Percentiles rank a stretch among this genome's conserved stretches.
Conservation (phyloP, 2,797 vertebrate species). For the Naso thynnoides region DNA sequence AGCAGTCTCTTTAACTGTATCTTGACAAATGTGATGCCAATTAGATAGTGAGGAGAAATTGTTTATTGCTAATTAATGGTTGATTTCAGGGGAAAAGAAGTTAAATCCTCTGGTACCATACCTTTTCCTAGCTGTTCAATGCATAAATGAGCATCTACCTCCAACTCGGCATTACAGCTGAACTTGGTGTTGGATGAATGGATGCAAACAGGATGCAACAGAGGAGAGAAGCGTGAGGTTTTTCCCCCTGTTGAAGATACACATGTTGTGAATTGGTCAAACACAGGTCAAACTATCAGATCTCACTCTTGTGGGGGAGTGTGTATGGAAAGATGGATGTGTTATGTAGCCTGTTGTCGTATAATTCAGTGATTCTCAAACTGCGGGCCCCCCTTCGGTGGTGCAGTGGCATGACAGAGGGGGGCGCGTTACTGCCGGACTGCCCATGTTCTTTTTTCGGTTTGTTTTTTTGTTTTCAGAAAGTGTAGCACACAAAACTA, state of each 20-base stretch:
- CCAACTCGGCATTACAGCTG: no score
- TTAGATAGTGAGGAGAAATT: constrained; percentile 82
- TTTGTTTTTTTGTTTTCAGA: no score
- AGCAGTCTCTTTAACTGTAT: constrained; percentile 83
- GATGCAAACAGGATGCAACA: background rate
- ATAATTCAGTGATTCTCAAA: no score
- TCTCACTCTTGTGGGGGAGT: background rate
- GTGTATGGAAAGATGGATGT: background rate
- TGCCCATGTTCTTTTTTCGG: no score
- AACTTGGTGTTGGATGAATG: background rate
- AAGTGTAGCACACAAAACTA: no score
- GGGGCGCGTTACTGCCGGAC: no score
- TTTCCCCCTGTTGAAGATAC: background rate
- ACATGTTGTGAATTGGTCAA: background rate
- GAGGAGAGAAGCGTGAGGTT: background rate
- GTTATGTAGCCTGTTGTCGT: no score
- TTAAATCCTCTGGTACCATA: constrained; percentile 61
- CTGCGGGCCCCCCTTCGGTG: no score
- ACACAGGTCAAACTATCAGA: background rate
- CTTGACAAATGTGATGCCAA: constrained; percentile 84
- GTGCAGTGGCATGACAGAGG: no score
- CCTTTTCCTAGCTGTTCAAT: constrained; percentile 47
- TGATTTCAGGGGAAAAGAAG: constrained; percentile 77
- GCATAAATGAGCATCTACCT: constrained; percentile 58
- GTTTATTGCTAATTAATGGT: constrained; percentile 85